A percentile compares a stretch with the other conserved stretches of the same genome.
Conservation (phyloP, 2,113 vertebrate genomes). For the Phyllopteryx taeniolatus region DNA sequence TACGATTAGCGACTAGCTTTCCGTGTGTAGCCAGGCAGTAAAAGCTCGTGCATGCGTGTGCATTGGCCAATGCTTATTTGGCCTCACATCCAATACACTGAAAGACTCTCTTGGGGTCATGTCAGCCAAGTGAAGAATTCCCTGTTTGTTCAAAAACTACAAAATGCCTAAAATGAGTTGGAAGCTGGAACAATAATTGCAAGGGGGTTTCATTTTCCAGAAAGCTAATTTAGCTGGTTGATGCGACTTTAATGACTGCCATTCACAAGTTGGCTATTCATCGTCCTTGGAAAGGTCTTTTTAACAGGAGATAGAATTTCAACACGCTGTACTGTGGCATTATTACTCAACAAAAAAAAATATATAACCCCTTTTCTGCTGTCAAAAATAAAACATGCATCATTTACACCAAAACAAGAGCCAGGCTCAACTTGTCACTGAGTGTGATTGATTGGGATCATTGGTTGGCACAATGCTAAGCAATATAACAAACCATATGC, state of each 20-base stretch:
- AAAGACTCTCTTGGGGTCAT: slow-evolving; percentile 40
- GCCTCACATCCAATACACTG: slow-evolving; percentile 31
- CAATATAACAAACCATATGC: not conserved
- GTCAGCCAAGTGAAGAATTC: slow-evolving; percentile 39
- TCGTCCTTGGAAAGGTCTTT: slow-evolving; percentile 6
- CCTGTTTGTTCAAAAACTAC: slow-evolving; percentile 48
- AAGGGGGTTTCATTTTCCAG: slow-evolving; percentile 11
- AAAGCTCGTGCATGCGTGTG: slow-evolving; percentile 36
- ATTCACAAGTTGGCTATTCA: slow-evolving; percentile 51
- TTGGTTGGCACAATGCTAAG: not conserved
- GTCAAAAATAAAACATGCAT: slow-evolving; percentile 10
- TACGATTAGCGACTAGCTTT: slow-evolving; percentile 12
- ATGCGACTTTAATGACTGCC: slow-evolving; percentile 29
- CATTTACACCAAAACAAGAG: not conserved
- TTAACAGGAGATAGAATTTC: slow-evolving; percentile 16
- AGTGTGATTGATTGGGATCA: slow-evolving; percentile 11
- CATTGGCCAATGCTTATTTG: slow-evolving; percentile 41
- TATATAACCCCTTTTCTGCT: slow-evolving; percentile 7
- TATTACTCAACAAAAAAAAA: slow-evolving; percentile 18
- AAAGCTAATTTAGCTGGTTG: slow-evolving; percentile 44
- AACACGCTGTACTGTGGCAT: not conserved
- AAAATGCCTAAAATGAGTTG: slow-evolving; percentile 57
- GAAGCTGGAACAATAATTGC: slow-evolving; percentile 47
- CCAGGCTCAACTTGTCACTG: not conserved
- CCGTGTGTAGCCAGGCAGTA: slow-evolving; percentile 41